Conservation (phyloP, 1,140 invertebrate species). For the Reticulitermes speratus region DNA sequence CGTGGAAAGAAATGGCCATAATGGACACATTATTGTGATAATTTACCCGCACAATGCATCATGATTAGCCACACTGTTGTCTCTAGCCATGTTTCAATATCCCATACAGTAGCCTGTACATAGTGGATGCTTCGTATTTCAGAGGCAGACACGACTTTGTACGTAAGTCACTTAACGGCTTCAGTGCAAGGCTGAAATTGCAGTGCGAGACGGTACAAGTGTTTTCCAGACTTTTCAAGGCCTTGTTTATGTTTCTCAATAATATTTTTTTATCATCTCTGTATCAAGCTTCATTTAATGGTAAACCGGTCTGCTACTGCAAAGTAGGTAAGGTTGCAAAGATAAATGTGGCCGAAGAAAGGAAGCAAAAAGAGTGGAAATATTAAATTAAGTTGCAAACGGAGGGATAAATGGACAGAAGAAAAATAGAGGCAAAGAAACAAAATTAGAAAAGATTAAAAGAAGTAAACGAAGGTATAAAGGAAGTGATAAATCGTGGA, state of each 20-base stretch:
- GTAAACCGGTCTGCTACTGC: neutral
- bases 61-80: too few species aligned
- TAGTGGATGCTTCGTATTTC: too few species aligned
- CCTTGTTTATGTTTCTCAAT: neutral
- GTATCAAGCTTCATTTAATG: neutral
- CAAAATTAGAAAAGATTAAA: too few species aligned
- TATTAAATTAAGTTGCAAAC: neutral
- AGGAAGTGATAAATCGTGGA: too few species aligned
- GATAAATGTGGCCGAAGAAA: neutral
- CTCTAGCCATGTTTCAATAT: too few species aligned
- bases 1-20: too few species aligned
- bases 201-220: neutral
- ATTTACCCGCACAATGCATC: too few species aligned
- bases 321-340: neutral
- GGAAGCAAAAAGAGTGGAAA: neutral
- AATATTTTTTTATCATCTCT: neutral
- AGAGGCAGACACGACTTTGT: neutral
- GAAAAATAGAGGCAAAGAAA: too few species aligned
- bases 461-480: too few species aligned
- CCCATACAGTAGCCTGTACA: too few species aligned
- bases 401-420: too few species aligned
- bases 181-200: neutral
- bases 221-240: slow-evolving; percentile 10
- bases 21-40: too few species aligned
- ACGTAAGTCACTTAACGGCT: neutral